Base-by-base conservation (phyloP, 1,140 invertebrate genomes). In the Drosophila parvula region DNA sequence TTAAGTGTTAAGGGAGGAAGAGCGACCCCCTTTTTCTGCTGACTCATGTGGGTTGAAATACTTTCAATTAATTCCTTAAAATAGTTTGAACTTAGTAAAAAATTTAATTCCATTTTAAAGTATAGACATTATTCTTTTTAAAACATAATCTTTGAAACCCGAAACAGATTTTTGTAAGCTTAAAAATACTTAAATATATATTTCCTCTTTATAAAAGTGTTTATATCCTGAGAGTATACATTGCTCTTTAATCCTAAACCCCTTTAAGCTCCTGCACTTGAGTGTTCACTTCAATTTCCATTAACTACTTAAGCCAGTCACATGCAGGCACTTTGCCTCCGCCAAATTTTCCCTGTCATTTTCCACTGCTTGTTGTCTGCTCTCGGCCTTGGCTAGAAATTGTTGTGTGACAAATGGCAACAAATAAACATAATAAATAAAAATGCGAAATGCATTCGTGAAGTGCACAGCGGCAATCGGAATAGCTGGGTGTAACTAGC, bases 381-480 rank as follows among this genome's bases (percentile, higher is more conserved):
- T 32, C 41, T 59, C 57, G 76, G 76, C 80, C 80, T 83, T 73
- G 71, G 65, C 75, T 63, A 76, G 85, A 78, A 82, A 76, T 69
- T 53, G 69, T 53, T 73, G 59, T 83, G 81, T 89, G 83, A 86
- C 84, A 86, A 86, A 86, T 86, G 84, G 79, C 84, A 74, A 71
- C 83, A 86, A 88, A 86, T 88, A 88, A 89, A 90, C 85, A 88
- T 86, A 88, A 86, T 86, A 86, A 86, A 86, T 86, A 86, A 88
- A 85, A 82, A 71, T 79, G 62, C 75, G 67, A 81, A 86, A 71
- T 81, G 79, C 74, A 79, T 82, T 82, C 48, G 78, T 65, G 80
- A 59, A 60, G 50, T 68, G 78, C 70, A 41, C 50, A 47, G 32
- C 45, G 41, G 63, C 63, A 65, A 47, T 65, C 65, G 68, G 65